Percentiles rank a stretch among this genome's conserved stretches.
These are phyloP conservation scores for Willisornis vidua DNA, from an alignment of 2,113 vertebrate genomes.

Conservation along the genomic window DNA sequence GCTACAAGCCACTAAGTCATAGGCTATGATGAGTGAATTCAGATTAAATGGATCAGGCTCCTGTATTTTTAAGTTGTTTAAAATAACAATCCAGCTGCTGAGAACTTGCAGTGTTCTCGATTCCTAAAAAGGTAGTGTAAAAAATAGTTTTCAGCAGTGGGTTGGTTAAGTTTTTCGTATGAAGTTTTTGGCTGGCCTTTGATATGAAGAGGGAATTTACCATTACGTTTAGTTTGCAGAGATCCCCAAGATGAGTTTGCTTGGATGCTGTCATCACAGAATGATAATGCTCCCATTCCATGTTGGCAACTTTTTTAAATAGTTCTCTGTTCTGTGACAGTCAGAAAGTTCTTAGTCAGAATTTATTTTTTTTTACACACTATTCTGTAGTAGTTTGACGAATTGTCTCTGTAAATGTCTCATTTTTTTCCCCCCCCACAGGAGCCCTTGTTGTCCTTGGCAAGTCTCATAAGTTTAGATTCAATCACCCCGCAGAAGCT, in stretches of 20 bases:
- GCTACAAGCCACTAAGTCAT: not conserved
- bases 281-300: not conserved
- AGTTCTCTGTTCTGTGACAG: not conserved
- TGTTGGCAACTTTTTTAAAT: not conserved
- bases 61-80: not conserved
- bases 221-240: not conserved
- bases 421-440: slow-evolving; percentile 45
- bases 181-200: not conserved
- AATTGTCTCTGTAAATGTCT: not conserved
- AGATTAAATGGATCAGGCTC: not conserved
- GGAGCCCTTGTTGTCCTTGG: slow-evolving; percentile 90
- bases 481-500: slow-evolving; percentile 95
- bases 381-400: not conserved
- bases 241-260: not conserved
- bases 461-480: slow-evolving; percentile 89
- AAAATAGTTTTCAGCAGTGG: not conserved
- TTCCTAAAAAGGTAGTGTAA: not conserved
- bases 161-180: not conserved
- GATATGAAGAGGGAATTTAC: not conserved
- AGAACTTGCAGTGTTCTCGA: not conserved
- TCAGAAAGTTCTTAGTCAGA: not conserved
- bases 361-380: not conserved
- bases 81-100: not conserved
- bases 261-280: not conserved
- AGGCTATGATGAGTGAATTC: not conserved